phyloP scores from a whole-genome alignment of 1,140 invertebrate species.

The Drosophila arizonae region DNA sequence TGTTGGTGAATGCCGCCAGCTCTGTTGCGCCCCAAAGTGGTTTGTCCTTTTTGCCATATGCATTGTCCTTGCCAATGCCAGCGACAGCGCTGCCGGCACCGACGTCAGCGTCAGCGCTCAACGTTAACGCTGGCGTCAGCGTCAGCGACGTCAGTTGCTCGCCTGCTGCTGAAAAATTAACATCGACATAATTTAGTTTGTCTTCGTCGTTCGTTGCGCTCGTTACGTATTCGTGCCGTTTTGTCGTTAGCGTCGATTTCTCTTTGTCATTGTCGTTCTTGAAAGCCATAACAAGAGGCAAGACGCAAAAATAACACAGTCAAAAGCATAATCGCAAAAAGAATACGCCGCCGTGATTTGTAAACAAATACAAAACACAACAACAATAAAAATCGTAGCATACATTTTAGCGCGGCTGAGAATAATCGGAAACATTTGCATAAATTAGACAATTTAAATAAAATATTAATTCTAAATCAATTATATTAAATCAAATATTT shows the following conservation, averaged over 20 bases:
- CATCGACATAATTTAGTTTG: conserved; percentile 79
- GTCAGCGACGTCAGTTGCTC: conserved; percentile 55
- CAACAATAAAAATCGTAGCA: conserved; percentile 33
- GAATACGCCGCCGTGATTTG: conserved; percentile 27
- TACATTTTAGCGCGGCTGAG: conserved; percentile 32
- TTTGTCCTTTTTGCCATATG: conserved; percentile 69
- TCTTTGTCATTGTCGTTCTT: conserved; percentile 23
- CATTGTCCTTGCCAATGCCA: conserved; percentile 63
- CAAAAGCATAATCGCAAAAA: conserved; percentile 26
- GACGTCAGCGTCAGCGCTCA: conserved; percentile 18
- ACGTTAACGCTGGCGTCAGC: conserved; percentile 22
- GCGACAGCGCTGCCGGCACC: conserved; percentile 32
- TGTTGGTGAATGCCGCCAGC: conserved; percentile 21
- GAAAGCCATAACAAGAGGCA: conserved; percentile 14
- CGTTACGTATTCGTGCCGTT: conserved; percentile 62
- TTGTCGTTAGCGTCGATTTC: conserved; percentile 33
- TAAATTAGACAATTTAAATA: conserved; percentile 12
- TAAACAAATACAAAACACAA: conserved; percentile 16
- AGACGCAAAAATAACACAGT: conserved; percentile 19
- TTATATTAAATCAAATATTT: conserved; percentile 6
- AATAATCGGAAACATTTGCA: conserved; percentile 5
- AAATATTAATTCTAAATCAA: conserved; percentile 7
- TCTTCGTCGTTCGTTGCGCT: conserved; percentile 76
- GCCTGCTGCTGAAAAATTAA: conserved; percentile 77
- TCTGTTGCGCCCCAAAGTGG: conserved; percentile 44